These are phyloP conservation scores for Propsilocerus akamusi DNA, from an alignment of 1,140 invertebrate species.

Conservation along the genomic window DNA sequence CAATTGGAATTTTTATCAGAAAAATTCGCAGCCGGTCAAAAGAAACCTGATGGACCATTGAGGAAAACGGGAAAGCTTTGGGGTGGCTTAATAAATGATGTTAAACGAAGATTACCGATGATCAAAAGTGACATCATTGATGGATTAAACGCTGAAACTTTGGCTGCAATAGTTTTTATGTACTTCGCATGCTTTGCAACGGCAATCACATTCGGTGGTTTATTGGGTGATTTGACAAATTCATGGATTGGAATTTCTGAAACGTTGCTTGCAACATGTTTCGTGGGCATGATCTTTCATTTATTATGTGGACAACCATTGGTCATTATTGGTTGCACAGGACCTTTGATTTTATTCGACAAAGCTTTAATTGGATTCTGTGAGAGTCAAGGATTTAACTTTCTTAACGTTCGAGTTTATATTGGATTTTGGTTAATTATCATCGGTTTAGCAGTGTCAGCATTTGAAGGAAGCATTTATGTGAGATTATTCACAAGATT, in stretches of 20 bases:
- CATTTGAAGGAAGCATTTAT: slow-evolving; percentile 72
- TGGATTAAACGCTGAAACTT: slow-evolving; percentile 61
- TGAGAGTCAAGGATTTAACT: slow-evolving; percentile 49
- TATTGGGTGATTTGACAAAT: slow-evolving; percentile 80
- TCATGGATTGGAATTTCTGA: slow-evolving; percentile 76
- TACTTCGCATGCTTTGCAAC: slow-evolving; percentile 82
- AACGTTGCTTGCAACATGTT: slow-evolving; percentile 52
- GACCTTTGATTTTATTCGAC: slow-evolving; percentile 77
- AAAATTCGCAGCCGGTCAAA: too few relatives aligned
- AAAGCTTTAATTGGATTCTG: slow-evolving; percentile 74
- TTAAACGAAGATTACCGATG: slow-evolving; percentile 61
- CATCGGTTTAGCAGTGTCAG: slow-evolving; percentile 58
- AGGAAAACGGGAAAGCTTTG: neutral
- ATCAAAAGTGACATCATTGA: slow-evolving; percentile 71
- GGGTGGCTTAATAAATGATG: slow-evolving; percentile 47
- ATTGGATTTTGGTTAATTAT: slow-evolving; percentile 78
- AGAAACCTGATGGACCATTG: neutral
- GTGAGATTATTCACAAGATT: slow-evolving; percentile 41
- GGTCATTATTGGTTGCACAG: slow-evolving; percentile 78
- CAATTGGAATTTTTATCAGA: neutral
- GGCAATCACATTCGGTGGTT: slow-evolving; percentile 80
- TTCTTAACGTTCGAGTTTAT: slow-evolving; percentile 67
- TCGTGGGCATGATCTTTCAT: slow-evolving; percentile 63
- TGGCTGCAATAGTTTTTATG: slow-evolving; percentile 77
- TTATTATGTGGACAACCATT: too few relatives aligned